Conservation (phyloP, 2,113 vertebrate species). For the Gymnobelideus leadbeateri region DNA sequence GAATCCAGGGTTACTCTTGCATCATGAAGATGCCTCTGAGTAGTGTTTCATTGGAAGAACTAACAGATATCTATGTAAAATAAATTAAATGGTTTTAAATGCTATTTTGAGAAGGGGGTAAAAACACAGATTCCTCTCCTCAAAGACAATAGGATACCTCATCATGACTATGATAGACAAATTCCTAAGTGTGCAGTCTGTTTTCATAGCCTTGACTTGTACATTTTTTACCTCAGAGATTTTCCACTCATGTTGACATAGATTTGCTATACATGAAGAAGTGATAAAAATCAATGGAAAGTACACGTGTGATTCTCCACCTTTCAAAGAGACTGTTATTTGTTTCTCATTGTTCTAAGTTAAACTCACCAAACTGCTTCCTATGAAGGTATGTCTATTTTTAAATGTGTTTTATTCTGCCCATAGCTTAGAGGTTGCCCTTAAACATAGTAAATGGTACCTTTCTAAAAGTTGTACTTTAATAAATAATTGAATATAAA, state of each 20-base stretch:
- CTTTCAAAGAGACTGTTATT: slow-evolving; percentile 78
- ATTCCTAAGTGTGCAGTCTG: slow-evolving; percentile 80
- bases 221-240: slow-evolving; percentile 81
- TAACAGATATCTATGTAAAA: slow-evolving; percentile 61
- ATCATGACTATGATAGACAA: slow-evolving; percentile 83
- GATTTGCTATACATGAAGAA: slow-evolving; percentile 84
- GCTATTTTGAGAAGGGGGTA: slow-evolving; percentile 66
- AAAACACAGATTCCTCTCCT: slow-evolving; percentile 71
- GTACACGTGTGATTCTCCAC: slow-evolving; percentile 73
- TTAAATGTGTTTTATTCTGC: slow-evolving; percentile 77
- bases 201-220: slow-evolving; percentile 84
- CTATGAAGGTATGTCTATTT: slow-evolving; percentile 76
- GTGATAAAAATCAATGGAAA: slow-evolving; percentile 86
- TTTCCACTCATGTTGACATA: slow-evolving; percentile 85
- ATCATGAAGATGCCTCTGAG: not conserved
- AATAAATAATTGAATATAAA: slow-evolving; percentile 70
- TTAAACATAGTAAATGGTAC: slow-evolving; percentile 35
- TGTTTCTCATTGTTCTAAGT: slow-evolving; percentile 80
- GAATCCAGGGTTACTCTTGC: not conserved
- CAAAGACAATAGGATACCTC: slow-evolving; percentile 80
- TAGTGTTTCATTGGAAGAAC: not conserved
- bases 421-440: slow-evolving; percentile 63
- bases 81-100: slow-evolving; percentile 70
- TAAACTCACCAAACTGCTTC: slow-evolving; percentile 77
- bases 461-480: slow-evolving; percentile 70